Evolutionary conservation across 1,140 invertebrate species (phyloP).

Genomic region (Achroia grisella): DNA sequence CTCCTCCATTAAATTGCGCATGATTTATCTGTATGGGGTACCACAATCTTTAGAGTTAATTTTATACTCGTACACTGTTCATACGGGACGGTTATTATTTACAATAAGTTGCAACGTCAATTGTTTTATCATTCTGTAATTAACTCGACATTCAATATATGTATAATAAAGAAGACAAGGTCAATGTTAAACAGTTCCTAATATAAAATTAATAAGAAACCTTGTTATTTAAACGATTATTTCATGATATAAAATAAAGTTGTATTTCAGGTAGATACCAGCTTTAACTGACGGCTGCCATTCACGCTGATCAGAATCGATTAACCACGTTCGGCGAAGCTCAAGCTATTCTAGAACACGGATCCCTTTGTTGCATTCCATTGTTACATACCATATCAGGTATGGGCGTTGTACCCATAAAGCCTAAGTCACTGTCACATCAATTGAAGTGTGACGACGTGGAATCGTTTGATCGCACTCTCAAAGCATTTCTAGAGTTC

Average conservation of each 20-base stretch:
- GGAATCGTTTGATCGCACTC: background rate
- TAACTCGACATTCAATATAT: too few species aligned
- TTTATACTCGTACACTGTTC: too few species aligned
- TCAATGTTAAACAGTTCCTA: background rate
- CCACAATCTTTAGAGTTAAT: too few species aligned
- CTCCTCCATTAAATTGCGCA: too few species aligned
- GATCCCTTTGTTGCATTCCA: conserved; percentile 15
- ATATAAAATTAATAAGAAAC: background rate
- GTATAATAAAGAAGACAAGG: background rate
- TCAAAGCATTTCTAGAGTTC: background rate
- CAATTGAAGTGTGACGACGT: background rate
- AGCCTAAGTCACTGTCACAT: background rate
- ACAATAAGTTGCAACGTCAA: too few species aligned
- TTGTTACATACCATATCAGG: conserved; percentile 5
- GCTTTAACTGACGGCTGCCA: conserved; percentile 12
- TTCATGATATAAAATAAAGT: too few species aligned
- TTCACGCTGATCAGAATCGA: conserved; percentile 25
- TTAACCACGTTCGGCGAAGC: conserved; percentile 16
- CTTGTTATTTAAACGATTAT: background rate
- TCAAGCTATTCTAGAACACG: background rate
- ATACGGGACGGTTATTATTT: too few species aligned
- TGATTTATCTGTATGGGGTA: too few species aligned
- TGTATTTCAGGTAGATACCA: background rate
- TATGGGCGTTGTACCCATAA: background rate
- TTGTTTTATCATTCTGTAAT: too few species aligned